Evolutionary conservation across 2,888 invertebrate genomes (phyloP), one percentile per base, ranked within the genome.

Genomic region (Salpingus planirostris): DNA sequence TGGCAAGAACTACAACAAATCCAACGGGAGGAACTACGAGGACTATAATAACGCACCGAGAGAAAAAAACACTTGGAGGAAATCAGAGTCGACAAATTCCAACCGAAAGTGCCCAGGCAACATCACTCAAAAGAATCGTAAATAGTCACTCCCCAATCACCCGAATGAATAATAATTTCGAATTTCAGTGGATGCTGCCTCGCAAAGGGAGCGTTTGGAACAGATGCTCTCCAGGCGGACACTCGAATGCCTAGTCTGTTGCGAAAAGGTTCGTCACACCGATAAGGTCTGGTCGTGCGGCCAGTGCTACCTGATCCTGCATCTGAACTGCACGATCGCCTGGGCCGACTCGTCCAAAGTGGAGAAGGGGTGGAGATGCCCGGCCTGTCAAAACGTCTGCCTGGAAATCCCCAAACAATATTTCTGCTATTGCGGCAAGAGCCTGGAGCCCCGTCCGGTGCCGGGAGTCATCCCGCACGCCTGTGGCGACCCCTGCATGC

Each of bases 161-260:
- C n/a, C n/a, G n/a, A n/a, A n/a, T n/a, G n/a, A n/a, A n/a, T n/a
- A n/a, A n/a, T n/a, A n/a, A n/a, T n/a, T n/a, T n/a, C n/a, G n/a
- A n/a, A n/a, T 50, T 50, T 27, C 37, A 64, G 66, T 65, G 38
- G 70, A 70, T 43, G 73, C 73, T 40, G 73, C 80, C 48, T 83
- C 80, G n/a, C 88, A 89, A 62, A 70, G 86, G 27, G 90, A 90
- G 56, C 75, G 85, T 30, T 70, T 96, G 11, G 82, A 79, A 8
- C 83, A 90, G 26, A 88, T 91, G 62, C 69, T 97, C 28, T 79
- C 80, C 43, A 77, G 76, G 37, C 84, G 87, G 1, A 75, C 76
- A 0, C 70, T 93, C 36, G 97, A 97, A 62, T 97, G 97, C 60
- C 74, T 95, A 50, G 91, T 97, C 10, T 97, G 97, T 60, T 95